These are phyloP conservation scores for Eupithecia exiguata DNA, from an alignment of 2,888 invertebrate genomes.

Conservation along the genomic window DNA sequence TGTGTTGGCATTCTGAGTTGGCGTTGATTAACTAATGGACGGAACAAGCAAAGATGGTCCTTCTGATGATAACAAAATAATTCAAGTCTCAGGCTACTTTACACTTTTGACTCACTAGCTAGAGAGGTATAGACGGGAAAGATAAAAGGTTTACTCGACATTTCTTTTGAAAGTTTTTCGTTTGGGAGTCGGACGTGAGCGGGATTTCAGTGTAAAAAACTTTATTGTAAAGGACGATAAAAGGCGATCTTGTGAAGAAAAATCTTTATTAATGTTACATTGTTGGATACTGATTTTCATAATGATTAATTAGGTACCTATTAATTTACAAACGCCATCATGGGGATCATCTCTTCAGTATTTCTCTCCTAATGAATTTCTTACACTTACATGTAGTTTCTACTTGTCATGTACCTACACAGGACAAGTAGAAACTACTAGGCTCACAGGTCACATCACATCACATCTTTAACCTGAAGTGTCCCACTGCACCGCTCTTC, in stretches of 20 bases:
- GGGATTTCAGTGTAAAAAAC: conserved; percentile 17
- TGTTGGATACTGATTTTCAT: conserved; percentile 16
- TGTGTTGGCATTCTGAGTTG: neutral
- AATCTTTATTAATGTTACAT: conserved; percentile 9
- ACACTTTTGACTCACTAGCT: conserved; percentile 9
- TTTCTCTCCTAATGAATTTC: neutral
- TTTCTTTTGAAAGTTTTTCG: conserved; percentile 25
- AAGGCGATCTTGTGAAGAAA: conserved; percentile 6
- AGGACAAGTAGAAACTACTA: too few relatives aligned
- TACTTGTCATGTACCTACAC: neutral
- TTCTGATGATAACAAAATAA: neutral
- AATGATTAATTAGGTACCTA: neutral
- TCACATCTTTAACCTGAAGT: neutral
- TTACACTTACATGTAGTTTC: neutral
- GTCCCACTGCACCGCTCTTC: neutral
- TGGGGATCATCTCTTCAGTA: neutral
- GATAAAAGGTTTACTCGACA: conserved; percentile 24
- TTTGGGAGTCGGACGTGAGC: conserved; percentile 17
- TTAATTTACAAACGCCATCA: neutral
- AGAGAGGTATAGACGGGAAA: neutral
- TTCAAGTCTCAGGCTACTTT: neutral
- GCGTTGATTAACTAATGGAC: neutral
- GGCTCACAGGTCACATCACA: too few relatives aligned
- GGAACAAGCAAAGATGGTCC: neutral
- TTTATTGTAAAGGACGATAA: conserved; percentile 18